Conservation (phyloP, 1,140 invertebrate species). For the Carcinoscorpius rotundicauda region DNA sequence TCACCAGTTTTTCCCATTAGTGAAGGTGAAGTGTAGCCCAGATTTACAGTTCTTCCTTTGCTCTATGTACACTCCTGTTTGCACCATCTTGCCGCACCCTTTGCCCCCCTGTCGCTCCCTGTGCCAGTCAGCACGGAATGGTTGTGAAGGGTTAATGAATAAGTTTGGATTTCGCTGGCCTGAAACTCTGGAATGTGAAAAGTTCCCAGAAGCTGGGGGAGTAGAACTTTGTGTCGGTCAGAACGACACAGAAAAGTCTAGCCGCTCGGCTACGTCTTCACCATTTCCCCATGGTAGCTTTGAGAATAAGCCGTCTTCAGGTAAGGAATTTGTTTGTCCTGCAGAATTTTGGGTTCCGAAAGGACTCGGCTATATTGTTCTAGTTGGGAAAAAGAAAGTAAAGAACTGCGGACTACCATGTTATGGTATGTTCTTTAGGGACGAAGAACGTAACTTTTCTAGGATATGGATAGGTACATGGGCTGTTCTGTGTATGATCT, state of each 20-base stretch:
- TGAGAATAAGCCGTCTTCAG: slow-evolving; percentile 2
- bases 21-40: slow-evolving; percentile 88
- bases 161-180: slow-evolving; percentile 93
- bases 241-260: slow-evolving; percentile 36
- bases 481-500: slow-evolving; percentile 78
- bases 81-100: slow-evolving; percentile 77
- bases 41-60: slow-evolving; percentile 93
- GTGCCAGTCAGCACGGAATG: slow-evolving; percentile 69
- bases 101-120: slow-evolving; percentile 85
- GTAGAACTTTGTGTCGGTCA: slow-evolving; percentile 71
- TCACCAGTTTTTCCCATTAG: slow-evolving; percentile 82
- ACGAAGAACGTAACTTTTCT: slow-evolving; percentile 63
- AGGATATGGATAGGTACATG: slow-evolving; percentile 86
- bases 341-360: slow-evolving; percentile 63
- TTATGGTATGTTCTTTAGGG: slow-evolving; percentile 80
- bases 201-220: slow-evolving; percentile 60
- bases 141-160: slow-evolving; percentile 85
- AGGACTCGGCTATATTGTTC: slow-evolving; percentile 62
- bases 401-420: slow-evolving; percentile 85
- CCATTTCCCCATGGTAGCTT: neutral
- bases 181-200: slow-evolving; percentile 75
- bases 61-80: slow-evolving; percentile 89
- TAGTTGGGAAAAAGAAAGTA: slow-evolving; percentile 62
- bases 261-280: too few species aligned
- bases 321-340: slow-evolving; percentile 61